Conservation (phyloP, 2,113 vertebrate species). For the Todiramphus chloris region DNA sequence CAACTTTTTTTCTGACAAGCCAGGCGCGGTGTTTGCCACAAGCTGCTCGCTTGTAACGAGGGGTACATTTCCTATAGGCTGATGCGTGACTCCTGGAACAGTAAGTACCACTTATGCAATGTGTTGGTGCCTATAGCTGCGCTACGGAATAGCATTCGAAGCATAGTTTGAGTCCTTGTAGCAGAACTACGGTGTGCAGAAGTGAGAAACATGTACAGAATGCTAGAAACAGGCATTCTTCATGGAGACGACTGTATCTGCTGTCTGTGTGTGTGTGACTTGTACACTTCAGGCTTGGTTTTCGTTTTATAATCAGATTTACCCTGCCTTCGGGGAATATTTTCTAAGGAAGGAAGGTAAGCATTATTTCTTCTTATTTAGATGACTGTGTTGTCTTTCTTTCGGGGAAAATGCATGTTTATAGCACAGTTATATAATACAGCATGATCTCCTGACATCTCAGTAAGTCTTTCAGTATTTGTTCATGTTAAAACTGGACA, state of each 20-base stretch:
- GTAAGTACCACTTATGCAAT: neutral
- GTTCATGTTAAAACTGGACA: neutral
- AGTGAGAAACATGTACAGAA: neutral
- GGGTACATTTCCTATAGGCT: neutral
- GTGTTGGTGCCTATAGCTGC: neutral
- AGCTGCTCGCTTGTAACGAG: slow-evolving; percentile 27
- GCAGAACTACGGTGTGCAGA: neutral
- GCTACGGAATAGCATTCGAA: neutral
- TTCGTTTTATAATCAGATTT: neutral
- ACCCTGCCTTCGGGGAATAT: neutral
- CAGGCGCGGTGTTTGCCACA: neutral
- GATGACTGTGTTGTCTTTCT: neutral
- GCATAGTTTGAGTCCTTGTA: neutral
- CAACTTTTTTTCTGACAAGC: slow-evolving; percentile 39
- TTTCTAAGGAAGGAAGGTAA: slow-evolving; percentile 58
- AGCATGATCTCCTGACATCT: neutral
- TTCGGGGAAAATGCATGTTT: neutral
- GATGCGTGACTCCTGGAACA: slow-evolving; percentile 4
- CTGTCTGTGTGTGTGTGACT: neutral
- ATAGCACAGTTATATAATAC: neutral
- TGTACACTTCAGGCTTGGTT: slow-evolving; percentile 1
- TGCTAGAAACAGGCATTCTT: neutral
- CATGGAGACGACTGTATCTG: neutral
- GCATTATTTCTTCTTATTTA: slow-evolving; percentile 32
- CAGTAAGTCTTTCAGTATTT: neutral